Percentiles rank a stretch among this genome's conserved stretches.
Evolutionary conservation across 1,140 invertebrate species (phyloP).

Genomic region (Orius insidiosus): DNA sequence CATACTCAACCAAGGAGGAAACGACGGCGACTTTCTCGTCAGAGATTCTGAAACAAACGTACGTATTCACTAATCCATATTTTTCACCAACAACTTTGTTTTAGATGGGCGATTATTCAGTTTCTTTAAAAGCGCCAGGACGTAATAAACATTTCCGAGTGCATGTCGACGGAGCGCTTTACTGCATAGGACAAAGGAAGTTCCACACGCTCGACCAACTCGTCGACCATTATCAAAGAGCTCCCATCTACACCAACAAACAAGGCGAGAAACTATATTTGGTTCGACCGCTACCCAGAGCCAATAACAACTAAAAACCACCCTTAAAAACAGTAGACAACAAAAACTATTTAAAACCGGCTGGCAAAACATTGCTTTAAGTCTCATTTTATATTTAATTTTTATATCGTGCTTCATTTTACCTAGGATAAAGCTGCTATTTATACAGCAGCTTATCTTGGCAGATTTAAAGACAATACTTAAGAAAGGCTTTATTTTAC

Average conservation of each 20-base stretch:
- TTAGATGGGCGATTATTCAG: conserved; percentile 94
- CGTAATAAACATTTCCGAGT: conserved; percentile 99
- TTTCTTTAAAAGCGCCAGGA: conserved; percentile 91
- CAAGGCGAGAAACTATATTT: conserved; percentile 85
- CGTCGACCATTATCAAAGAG: conserved; percentile 94
- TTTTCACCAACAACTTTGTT: too few species aligned
- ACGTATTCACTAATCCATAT: conserved; percentile 38
- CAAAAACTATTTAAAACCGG: background rate
- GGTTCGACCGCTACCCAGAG: conserved; percentile 57
- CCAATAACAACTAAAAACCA: conserved; percentile 8
- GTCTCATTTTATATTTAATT: background rate
- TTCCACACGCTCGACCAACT: conserved; percentile 91
- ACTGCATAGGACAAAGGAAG: conserved; percentile 94
- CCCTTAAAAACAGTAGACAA: background rate
- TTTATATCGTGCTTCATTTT: background rate
- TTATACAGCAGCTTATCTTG: too few species aligned
- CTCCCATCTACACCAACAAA: conserved; percentile 95
- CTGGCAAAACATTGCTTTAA: background rate
- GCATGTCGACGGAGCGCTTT: conserved; percentile 82
- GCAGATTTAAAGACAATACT: background rate
- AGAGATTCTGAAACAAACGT: conserved; percentile 97
- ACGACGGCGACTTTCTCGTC: conserved; percentile 96
- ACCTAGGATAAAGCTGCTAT: too few species aligned
- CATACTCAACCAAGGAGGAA: conserved; percentile 79
- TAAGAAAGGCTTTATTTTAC: too few species aligned